Evolutionary conservation across 1,140 invertebrate genomes (phyloP).

Genomic region (Drosophila paulistorum): DNA sequence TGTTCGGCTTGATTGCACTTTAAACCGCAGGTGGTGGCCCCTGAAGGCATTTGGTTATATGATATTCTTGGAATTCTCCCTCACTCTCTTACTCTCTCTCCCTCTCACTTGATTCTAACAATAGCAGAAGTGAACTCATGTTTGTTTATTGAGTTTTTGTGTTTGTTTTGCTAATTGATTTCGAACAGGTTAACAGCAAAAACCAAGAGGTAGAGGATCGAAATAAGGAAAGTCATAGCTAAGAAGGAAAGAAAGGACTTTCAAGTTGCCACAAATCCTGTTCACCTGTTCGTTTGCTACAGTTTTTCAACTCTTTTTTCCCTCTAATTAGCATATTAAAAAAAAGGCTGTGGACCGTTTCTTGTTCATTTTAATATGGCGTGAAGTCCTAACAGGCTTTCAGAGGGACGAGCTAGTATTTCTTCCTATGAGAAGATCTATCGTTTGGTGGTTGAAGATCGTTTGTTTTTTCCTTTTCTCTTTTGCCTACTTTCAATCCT

Average conservation of each 20-base stretch:
- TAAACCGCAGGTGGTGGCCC: slow-evolving; percentile 47
- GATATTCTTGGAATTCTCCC: slow-evolving; percentile 38
- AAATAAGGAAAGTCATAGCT: neutral
- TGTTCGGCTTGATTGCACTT: slow-evolving; percentile 69
- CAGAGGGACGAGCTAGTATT: slow-evolving; percentile 20
- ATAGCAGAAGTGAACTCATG: slow-evolving; percentile 26
- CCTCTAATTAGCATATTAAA: slow-evolving; percentile 15
- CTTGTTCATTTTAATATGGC: slow-evolving; percentile 67
- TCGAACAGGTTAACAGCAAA: slow-evolving; percentile 69
- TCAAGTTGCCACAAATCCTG: neutral
- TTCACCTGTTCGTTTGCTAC: slow-evolving; percentile 41
- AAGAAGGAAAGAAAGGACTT: neutral
- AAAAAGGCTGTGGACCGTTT: slow-evolving; percentile 16
- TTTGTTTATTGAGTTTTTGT: slow-evolving; percentile 22
- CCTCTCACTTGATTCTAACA: slow-evolving; percentile 25
- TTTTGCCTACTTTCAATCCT: slow-evolving; percentile 25
- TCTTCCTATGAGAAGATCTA: neutral
- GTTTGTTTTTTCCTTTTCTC: neutral
- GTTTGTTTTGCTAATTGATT: slow-evolving; percentile 75
- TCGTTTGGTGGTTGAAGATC: slow-evolving; percentile 25
- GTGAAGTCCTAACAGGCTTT: slow-evolving; percentile 53
- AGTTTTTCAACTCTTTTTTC: slow-evolving; percentile 41
- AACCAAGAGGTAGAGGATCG: neutral
- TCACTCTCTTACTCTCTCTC: too few species aligned
- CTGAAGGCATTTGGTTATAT: slow-evolving; percentile 9